Evolutionary conservation across 1,140 invertebrate species (phyloP), one percentile per base, ranked within the genome.

Genomic region (Oreohelix idahoensis): DNA sequence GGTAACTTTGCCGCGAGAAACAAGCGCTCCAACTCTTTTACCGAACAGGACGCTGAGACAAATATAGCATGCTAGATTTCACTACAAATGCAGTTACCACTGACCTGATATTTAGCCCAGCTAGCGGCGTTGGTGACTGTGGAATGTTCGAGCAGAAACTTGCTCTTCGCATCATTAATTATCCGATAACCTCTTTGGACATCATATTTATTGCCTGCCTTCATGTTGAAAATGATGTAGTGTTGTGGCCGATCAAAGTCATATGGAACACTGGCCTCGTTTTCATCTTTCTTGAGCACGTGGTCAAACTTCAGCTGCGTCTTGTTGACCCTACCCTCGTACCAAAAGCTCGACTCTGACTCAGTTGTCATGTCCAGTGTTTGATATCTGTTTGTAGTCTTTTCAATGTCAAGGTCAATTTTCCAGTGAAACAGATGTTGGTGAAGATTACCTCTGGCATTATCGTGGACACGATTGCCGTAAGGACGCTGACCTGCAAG

Each of bases 341-440:
- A 87, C 88, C 88, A 89, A 23, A 85, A 85, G 39, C 85, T 85
- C 36, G 71, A 32, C 0, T 80, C 71, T 10, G 84, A 85, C 58
- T 89, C 86, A 8, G 75, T 85, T 1, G 77, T 75, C 29, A 91
- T 84, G 66, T 90, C 89, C 23, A 90, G 35, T 10, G 89, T 88
- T n/a, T 86, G 84, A 71, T 87, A 90, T n/a, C 89, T 85, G 84
- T 91, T 91, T 69, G 84, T 71, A n/a, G 73, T 29, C 1, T 87
- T 85, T 15, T 81, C 86, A n/a, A 91, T 87, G 76, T 91, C 90
- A 23, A 91, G 45, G 83, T 91, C 90, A 20, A 89, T 83, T 83
- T 91, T 91, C 79, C 86, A 91, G 85, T 91, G 87, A 83, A 92
- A 89, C 35, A 90, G 66, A 81, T 91, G 89, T 74, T 90, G 88